Base-by-base conservation (phyloP, 2,888 invertebrate genomes). In the Drosophila mimetica region DNA sequence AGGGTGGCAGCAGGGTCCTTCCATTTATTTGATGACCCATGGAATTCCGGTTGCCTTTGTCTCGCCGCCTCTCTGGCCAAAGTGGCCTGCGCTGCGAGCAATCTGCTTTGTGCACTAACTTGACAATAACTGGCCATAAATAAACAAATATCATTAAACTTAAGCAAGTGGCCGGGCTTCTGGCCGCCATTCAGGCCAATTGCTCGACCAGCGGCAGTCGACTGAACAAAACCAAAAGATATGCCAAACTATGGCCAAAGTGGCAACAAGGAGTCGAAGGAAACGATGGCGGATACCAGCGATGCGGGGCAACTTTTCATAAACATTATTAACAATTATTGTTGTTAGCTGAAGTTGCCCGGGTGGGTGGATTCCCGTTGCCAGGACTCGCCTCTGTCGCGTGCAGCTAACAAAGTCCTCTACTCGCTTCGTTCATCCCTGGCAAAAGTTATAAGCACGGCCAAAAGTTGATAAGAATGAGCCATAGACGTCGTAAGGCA, bases 311-410 rank as follows among this genome's bases (percentile, higher is more conserved):
- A 88, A 87, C 89, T 87, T 88, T 88, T 89, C 89, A 88, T 87
- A 87, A 87, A 87, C 86, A 87, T 88, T 87, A 87, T 87, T 87
- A 87, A 83, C 88, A 83, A 82, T 86, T 86, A 88, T 87, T 89
- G 81, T 81, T 80, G 86, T 87, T 78, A 86, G 81, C 80, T 72
- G 72, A 82, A 82, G 86, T 82, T 82, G 80, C 20, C 59, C 63
- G 54, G 67, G 48, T 69, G 74, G 74, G 44, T 39, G 60, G 65
- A 25, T 52, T 18, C 70, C 50, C 54, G 63, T 20, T 51, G 25
- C 61, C 48, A 34, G 65, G 30, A 30, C 63, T 37, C 41, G 63
- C 32, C 47, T 16, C 36, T 76, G 86, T 86, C 80, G 81, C 80
- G 83, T 83, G 81, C 83, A 82, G 86, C 83, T 75, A 77, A 74